Conservation (phyloP, 92 coral and sea anemone species). For the Porites evermanni region DNA sequence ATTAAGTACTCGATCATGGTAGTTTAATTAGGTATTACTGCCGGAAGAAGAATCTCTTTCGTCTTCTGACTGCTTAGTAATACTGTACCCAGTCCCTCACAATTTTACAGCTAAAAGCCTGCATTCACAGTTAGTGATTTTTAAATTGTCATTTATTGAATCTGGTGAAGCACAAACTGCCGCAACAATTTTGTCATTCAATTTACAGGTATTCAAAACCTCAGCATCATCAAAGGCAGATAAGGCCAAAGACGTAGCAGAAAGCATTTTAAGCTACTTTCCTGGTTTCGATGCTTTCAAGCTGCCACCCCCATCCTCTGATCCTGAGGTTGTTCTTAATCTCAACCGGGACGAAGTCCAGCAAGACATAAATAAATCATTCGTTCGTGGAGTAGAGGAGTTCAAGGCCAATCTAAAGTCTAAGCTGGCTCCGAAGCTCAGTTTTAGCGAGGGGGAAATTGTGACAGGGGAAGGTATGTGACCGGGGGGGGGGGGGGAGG, state of each 20-base stretch:
- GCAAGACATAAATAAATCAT: slow-evolving; percentile 37
- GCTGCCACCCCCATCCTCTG: slow-evolving; percentile 83
- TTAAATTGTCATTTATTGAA: no score
- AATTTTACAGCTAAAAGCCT: no score
- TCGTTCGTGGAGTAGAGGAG: slow-evolving; percentile 53
- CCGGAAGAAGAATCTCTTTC: no score
- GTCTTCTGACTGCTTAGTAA: no score
- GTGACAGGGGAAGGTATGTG: slow-evolving; percentile 77
- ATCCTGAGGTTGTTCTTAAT: slow-evolving; percentile 57
- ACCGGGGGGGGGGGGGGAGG: no score
- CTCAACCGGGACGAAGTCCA: slow-evolving; percentile 48
- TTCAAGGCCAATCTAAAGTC: slow-evolving; percentile 42
- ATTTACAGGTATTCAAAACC: slow-evolving; percentile 28
- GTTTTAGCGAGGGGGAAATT: slow-evolving; percentile 56
- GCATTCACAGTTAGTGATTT: no score
- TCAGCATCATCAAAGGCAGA: slow-evolving; percentile 13
- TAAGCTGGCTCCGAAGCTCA: slow-evolving; percentile 59
- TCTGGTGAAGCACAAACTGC: not conserved
- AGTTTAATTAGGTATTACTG: no score
- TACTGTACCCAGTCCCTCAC: no score
- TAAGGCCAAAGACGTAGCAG: slow-evolving; percentile 70
- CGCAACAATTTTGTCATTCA: not conserved
- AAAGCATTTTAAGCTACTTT: slow-evolving; percentile 77
- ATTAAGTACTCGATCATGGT: no score
- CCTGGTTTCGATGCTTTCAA: slow-evolving; percentile 88